A percentile compares a stretch with the other conserved stretches of the same genome.
Evolutionary conservation across 2,113 vertebrate genomes (phyloP).

Genomic region (Chelonoidis abingdonii): DNA sequence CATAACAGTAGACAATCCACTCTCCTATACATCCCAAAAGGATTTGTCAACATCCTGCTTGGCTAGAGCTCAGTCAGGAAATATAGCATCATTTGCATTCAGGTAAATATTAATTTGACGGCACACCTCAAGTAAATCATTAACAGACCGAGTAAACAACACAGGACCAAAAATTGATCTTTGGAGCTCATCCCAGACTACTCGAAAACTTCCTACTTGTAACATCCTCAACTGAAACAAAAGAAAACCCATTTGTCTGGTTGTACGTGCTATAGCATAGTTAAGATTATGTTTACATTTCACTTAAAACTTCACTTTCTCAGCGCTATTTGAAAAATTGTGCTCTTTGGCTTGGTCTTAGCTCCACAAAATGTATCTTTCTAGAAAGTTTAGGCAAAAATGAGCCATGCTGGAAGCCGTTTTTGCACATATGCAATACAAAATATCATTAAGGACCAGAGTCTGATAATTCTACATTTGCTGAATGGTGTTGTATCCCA

Average conservation of each 20-base stretch:
- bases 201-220: rapidly evolving
- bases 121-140: background rate
- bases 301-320: background rate
- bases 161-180: background rate
- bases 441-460: background rate
- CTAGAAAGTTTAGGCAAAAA: background rate
- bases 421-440: background rate
- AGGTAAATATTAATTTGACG: background rate
- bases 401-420: background rate
- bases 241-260: background rate
- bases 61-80: background rate
- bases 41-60: background rate
- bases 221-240: background rate
- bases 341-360: background rate
- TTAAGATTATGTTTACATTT: background rate
- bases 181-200: background rate
- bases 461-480: background rate
- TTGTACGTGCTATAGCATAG: background rate
- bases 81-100: background rate
- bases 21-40: background rate
- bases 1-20: background rate
- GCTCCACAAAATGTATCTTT: background rate
- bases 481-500: background rate
- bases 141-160: background rate
- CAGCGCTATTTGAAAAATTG: background rate